These are phyloP conservation scores for Cheilinus undulatus DNA, from an alignment of 2,113 vertebrate species.

Conservation along the genomic window DNA sequence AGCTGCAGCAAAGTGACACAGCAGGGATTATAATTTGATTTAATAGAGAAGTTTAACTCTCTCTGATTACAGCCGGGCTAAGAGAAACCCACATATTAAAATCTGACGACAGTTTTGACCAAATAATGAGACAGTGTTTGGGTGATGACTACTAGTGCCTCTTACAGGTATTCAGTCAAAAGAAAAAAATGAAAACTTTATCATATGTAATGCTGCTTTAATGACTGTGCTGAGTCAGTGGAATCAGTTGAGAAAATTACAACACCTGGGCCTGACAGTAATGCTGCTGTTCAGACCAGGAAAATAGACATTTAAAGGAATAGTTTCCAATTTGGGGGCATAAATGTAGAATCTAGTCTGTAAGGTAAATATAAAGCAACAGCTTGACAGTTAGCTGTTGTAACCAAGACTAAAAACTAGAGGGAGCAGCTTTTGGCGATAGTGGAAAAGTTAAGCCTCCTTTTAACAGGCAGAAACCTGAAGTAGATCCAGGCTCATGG, in stretches of 20 bases:
- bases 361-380: not conserved
- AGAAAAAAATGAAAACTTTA: not conserved
- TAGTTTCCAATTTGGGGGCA: not conserved
- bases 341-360: not conserved
- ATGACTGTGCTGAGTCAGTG: conserved; percentile 6
- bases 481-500: too few species aligned
- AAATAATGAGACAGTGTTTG: conserved; percentile 16
- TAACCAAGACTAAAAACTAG: too few species aligned
- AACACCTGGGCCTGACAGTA: not conserved
- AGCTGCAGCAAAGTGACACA: conserved; percentile 24
- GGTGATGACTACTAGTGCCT: conserved; percentile 7
- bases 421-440: too few species aligned
- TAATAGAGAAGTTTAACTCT: conserved; percentile 8
- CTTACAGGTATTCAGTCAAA: conserved; percentile 1
- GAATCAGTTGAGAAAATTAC: conserved; percentile 1
- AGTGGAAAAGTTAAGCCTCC: too few species aligned
- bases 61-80: conserved; percentile 7
- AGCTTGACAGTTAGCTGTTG: not conserved
- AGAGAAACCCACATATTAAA: conserved; percentile 2
- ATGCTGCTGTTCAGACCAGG: not conserved
- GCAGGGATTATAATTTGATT: conserved; percentile 34
- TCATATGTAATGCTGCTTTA: conserved; percentile 11
- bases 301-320: conserved; percentile 3
- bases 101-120: conserved; percentile 12
- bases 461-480: too few species aligned